These are phyloP conservation scores for Stylophora pistillata DNA, from an alignment of 64 coral and sea anemone genomes.

Conservation along the genomic window DNA sequence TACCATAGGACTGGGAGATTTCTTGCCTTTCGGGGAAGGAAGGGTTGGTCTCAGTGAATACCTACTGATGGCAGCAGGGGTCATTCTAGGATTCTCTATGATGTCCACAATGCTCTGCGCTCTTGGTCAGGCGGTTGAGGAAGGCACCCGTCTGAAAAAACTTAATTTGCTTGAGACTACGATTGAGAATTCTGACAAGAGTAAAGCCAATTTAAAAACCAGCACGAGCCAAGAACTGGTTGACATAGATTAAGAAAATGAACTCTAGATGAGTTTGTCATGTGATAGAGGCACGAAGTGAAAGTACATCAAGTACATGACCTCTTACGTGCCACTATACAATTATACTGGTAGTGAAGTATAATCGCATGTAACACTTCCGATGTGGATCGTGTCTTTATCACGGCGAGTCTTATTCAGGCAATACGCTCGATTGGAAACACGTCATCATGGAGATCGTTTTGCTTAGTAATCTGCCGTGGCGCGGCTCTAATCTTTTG, in stretches of 20 bases:
- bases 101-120: constrained; percentile 1
- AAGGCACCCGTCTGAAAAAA: not conserved
- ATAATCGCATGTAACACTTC: too few species aligned
- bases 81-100: not conserved
- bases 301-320: too few species aligned
- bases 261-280: not conserved
- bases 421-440: too few species aligned
- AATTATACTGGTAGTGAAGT: too few species aligned
- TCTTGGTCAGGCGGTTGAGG: not conserved
- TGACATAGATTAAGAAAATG: not conserved
- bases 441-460: too few species aligned
- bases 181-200: not conserved
- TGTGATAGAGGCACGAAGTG: too few species aligned
- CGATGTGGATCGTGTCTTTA: too few species aligned
- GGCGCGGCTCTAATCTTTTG: too few species aligned
- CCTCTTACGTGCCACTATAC: too few species aligned
- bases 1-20: not conserved
- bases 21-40: not conserved
- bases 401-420: too few species aligned
- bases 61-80: not conserved
- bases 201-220: not conserved
- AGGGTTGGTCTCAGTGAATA: not conserved
- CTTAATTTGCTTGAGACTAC: not conserved
- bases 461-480: too few species aligned
- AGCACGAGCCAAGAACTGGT: not conserved